These are phyloP conservation scores for Metopolophium dirhodum DNA, from an alignment of 1,140 invertebrate genomes.

Conservation along the genomic window DNA sequence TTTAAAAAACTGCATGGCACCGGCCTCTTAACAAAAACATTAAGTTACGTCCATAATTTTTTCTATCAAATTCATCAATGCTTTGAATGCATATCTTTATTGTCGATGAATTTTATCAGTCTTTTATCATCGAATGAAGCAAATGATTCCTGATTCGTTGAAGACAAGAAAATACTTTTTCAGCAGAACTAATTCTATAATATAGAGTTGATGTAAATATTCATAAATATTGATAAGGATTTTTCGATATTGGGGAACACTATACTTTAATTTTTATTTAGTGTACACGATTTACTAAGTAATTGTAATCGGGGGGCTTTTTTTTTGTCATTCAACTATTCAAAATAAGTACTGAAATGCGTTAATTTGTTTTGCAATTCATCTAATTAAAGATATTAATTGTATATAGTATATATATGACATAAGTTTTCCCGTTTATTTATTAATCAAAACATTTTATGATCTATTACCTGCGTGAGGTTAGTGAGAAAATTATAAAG, in stretches of 20 bases:
- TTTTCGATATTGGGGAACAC: neutral
- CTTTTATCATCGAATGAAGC: neutral
- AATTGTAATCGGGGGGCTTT: neutral
- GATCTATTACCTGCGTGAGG: neutral
- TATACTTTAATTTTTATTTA: too few relatives aligned
- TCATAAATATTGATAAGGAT: neutral
- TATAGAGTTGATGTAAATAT: neutral
- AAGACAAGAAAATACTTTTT: neutral
- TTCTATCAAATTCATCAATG: neutral
- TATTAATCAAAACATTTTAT: neutral
- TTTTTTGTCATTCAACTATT: neutral
- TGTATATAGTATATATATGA: neutral
- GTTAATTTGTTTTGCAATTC: too few relatives aligned
- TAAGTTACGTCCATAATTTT: neutral
- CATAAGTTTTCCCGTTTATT: neutral
- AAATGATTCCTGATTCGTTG: neutral
- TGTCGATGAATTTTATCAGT: neutral
- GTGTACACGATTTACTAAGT: too few relatives aligned
- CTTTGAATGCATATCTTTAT: neutral
- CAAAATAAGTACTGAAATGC: neutral
- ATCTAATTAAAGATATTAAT: neutral
- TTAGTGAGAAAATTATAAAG: neutral
- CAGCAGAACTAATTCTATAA: neutral
- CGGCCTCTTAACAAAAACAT: neutral
- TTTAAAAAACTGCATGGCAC: too few relatives aligned